Evolutionary conservation across 2,888 invertebrate genomes (phyloP), one percentile per base, ranked within the genome.

Genomic region (Argyresthia goedartella): DNA sequence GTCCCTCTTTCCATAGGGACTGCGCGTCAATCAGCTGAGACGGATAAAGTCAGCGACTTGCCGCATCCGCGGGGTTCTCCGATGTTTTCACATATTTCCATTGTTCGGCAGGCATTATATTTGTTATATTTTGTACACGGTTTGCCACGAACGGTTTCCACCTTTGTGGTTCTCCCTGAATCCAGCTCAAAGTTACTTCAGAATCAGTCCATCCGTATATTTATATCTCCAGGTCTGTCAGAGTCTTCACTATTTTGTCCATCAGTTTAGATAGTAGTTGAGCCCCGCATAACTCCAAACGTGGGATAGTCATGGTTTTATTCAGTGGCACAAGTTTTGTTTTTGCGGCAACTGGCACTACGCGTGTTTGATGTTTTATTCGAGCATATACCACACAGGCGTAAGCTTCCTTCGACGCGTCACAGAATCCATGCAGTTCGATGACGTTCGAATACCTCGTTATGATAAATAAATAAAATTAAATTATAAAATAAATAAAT

Each of bases 111-210:
- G 54, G 51, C 33, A 57, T 53, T 10, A 55, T 14, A 3, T 47
- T 10, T 13, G 9, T 39, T n/a, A 57, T 56, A 11, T 56, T 36
- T 15, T 16, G 42, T 1, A 56, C 54, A 46, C 59, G 36, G 34
- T 59, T 59, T 1, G 59, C 55, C 8, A 61, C 59, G 49, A 59
- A 61, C 7, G 56, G 52, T 33, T 59, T 59, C 60, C 57, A 59
- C 8, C 56, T 51, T 6, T 25, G 41, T 2, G 56, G 52, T 8
- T 54, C 54, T 7, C 58, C 58, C 13, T 56, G 43, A 15, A 61
- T 35, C 58, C 61, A 60, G 25, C 53, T 56, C 9, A 60, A 44
- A 6, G 56, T 57, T 8, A 52, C 57, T 41, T 44, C 56, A 1
- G 59, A 59, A 49, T 62, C 60, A 1, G 39, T 44, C 59, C 59